Evolutionary conservation across 2,888 invertebrate species (phyloP).

Genomic region (Horisme vitalbata): DNA sequence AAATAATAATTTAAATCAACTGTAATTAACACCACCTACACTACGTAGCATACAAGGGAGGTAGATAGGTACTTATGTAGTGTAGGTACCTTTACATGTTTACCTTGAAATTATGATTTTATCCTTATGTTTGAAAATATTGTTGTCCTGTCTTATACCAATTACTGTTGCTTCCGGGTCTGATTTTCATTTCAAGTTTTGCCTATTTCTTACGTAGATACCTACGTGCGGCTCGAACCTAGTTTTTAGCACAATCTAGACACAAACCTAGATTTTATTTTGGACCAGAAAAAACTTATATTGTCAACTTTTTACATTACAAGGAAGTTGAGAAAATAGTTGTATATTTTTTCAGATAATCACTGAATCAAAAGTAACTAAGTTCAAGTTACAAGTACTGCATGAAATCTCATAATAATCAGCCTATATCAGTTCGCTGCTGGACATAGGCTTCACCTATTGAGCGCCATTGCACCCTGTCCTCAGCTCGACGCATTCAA

Average conservation of each 20-base stretch:
- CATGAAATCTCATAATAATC: too few relatives aligned
- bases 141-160: neutral
- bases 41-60: too few relatives aligned
- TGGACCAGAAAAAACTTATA: conserved; percentile 13
- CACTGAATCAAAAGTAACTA: neutral
- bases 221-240: conserved; percentile 12
- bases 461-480: too few relatives aligned
- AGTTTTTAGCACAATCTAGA: conserved; percentile 8
- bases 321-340: conserved; percentile 3
- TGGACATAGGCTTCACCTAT: too few relatives aligned
- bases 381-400: neutral
- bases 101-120: conserved; percentile 5
- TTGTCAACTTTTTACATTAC: conserved; percentile 13
- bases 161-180: too few relatives aligned
- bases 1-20: neutral
- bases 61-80: neutral
- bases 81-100: neutral
- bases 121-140: conserved; percentile 7
- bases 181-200: too few relatives aligned
- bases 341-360: neutral
- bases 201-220: neutral
- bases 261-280: conserved; percentile 12
- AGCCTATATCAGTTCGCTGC: too few relatives aligned
- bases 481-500: too few relatives aligned
- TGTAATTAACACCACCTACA: neutral